phyloP scores from a whole-genome alignment of 1,140 invertebrate species.

The Calycopis cecrops region DNA sequence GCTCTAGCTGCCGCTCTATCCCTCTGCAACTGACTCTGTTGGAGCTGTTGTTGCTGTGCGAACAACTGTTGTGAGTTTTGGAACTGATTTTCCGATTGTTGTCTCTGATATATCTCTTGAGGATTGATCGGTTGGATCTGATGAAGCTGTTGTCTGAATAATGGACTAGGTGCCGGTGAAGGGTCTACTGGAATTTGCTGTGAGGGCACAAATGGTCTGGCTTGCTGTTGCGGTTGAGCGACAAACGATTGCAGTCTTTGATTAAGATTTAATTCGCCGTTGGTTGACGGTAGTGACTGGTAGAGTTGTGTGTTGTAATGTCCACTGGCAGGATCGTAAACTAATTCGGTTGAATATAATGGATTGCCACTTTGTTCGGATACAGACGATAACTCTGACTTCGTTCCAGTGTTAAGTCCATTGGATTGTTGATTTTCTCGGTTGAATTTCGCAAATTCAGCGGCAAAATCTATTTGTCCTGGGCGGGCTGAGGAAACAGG shows the following conservation, averaged over 20 bases:
- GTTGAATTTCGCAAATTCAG: constrained; percentile 86
- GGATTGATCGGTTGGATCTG: constrained; percentile 66
- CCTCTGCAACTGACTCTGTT: constrained; percentile 74
- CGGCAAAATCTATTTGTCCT: constrained; percentile 81
- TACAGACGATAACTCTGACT: constrained; percentile 46
- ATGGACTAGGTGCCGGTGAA: constrained; percentile 47
- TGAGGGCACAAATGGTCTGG: constrained; percentile 62
- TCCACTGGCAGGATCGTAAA: constrained; percentile 85
- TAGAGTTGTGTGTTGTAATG: constrained; percentile 88
- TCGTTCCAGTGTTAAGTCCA: constrained; percentile 44
- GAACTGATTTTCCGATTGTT: constrained; percentile 80
- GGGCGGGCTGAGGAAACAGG: constrained; percentile 55
- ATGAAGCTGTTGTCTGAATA: constrained; percentile 67
- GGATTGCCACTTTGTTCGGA: constrained; percentile 73
- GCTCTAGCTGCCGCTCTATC: constrained; percentile 67
- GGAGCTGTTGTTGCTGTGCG: constrained; percentile 81
- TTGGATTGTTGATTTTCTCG: constrained; percentile 80
- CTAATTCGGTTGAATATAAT: constrained; percentile 84
- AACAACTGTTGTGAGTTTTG: constrained; percentile 85
- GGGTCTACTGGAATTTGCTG: constrained; percentile 55
- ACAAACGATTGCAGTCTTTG: constrained; percentile 85
- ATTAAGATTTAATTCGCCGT: constrained; percentile 82
- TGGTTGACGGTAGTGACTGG: constrained; percentile 83
- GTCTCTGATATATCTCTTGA: constrained; percentile 82
- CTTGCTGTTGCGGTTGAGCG: constrained; percentile 74